Percentiles rank a stretch among this genome's conserved stretches.
These are phyloP conservation scores for Magallana nippona DNA, from an alignment of 2,888 invertebrate species.

Conservation along the genomic window DNA sequence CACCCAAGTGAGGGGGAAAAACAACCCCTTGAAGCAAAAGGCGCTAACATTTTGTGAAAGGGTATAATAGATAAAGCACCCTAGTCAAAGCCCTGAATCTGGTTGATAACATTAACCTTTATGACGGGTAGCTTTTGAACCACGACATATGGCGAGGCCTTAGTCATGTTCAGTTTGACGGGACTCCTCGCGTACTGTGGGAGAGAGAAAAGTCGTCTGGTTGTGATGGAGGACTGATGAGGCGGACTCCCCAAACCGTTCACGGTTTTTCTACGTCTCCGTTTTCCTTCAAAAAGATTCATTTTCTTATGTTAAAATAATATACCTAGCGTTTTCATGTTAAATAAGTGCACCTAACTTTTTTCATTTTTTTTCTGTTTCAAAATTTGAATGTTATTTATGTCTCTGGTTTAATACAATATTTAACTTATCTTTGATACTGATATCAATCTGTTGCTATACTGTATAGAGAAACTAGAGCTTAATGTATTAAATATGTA, in stretches of 20 bases:
- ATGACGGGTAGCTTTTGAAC: constrained; percentile 70
- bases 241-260: constrained; percentile 39
- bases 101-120: constrained; percentile 71
- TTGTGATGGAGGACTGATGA: constrained; percentile 40
- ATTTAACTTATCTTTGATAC: too few relatives aligned
- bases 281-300: constrained; percentile 61
- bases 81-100: constrained; percentile 48
- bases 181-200: constrained; percentile 47
- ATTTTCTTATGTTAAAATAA: not conserved
- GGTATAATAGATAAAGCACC: not conserved
- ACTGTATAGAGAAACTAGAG: too few relatives aligned
- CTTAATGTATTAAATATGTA: too few relatives aligned
- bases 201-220: constrained; percentile 26
- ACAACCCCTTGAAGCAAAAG: not conserved
- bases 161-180: constrained; percentile 67
- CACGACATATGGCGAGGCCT: constrained; percentile 64
- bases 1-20: constrained; percentile 6
- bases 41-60: constrained; percentile 11
- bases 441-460: too few relatives aligned
- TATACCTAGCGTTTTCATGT: too few relatives aligned
- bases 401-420: too few relatives aligned
- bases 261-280: constrained; percentile 59
- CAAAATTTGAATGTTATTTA: too few relatives aligned
- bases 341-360: too few relatives aligned
- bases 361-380: too few relatives aligned